Evolutionary conservation across 2,113 vertebrate species (phyloP), one percentile per base, ranked within the genome.

Genomic region (Thunnus maccoyii): DNA sequence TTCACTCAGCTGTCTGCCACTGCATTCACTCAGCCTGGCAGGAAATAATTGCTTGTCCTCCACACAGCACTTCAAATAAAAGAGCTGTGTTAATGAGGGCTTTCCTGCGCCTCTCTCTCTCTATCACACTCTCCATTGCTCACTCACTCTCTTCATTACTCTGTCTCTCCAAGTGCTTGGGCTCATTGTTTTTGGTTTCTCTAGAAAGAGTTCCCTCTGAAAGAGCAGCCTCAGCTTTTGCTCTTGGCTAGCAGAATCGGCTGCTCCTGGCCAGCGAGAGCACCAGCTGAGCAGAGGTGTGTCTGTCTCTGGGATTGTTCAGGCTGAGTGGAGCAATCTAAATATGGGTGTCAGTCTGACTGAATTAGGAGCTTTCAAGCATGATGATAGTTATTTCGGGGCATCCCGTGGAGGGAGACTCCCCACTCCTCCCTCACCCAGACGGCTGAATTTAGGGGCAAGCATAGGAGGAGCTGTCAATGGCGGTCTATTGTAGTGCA

Each of bases 11-110:
- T 85, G 82, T 84, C 72, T 84, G 81, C 86, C 9, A 6, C 63
- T 79, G 86, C 86, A 81, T 89, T 90, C 79, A 70, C 78, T 88
- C 84, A 77, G 86, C 36, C 69, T 77, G 91, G 83, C 87, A 84
- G 91, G 84, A 92, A 92, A 93, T 94, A 93, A 94, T 93, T 91
- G 91, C 88, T 90, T 87, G 89, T 94, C 91, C 91, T 93, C 88
- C 76, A 86, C 78, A 76, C 83, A 65, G 61, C 91, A 89, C 93
- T 94, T 89, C 82, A 93, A 90, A 86, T 92, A 90, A 90, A 91
- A 93, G 91, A 90, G 90, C 86, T 44, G 77, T 86, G 92, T 93
- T 95, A 95, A 96, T 95, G 92, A 94, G 90, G 90, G 87, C 91
- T 93, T 94, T 94, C 87, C 91, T 89, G 76, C 18, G 8, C 78